Evolutionary conservation across 2,888 invertebrate genomes (phyloP), one percentile per base, ranked within the genome.

Genomic region (Aricia artaxerxes): DNA sequence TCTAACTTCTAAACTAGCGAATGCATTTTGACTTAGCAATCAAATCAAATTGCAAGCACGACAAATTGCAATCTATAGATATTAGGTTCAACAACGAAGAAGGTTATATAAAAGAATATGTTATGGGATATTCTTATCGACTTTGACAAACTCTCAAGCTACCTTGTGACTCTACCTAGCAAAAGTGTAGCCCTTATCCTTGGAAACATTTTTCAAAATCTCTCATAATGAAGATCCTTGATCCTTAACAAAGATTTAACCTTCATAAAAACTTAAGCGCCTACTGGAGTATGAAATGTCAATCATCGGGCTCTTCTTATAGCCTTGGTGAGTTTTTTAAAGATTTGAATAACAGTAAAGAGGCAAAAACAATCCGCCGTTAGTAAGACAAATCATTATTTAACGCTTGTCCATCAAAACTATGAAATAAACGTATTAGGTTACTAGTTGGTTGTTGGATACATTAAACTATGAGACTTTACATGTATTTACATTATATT

Each of bases 381-480:
- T 77, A 72, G 53, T 35, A 35, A 35, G 69, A 69, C 69, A 69
- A 69, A 69, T 69, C 4, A 69, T 69, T 4, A 69, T 69, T 69
- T 35, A 69, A 69, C 69, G 69, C 69, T 35, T 35, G 69, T 69
- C 35, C 5, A 69, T 69, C 69, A 69, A 31, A 64, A 64, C 35
- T 69, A 69, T 69, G 69, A 64, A 9, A 69, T 35, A 35, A 13
- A 35, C 69, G 13, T 69, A 69, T 69, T 69, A 35, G 35, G 35
- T 69, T 35, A 53, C 13, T 53, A 13, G 13, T 13, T 53, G 13
- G 53, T 44, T 6, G 40, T 1, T 44, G 40, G 7, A 1, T 44
- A 44, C 40, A 44, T 44, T 44, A 44, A 7, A 44, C 6, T 44
- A 44, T 7, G 7, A 44, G 53, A 53, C 53, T 9, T 53, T 13